phyloP scores from a whole-genome alignment of 2,113 vertebrate species.

The Sterrhoptilus dennistouni region DNA sequence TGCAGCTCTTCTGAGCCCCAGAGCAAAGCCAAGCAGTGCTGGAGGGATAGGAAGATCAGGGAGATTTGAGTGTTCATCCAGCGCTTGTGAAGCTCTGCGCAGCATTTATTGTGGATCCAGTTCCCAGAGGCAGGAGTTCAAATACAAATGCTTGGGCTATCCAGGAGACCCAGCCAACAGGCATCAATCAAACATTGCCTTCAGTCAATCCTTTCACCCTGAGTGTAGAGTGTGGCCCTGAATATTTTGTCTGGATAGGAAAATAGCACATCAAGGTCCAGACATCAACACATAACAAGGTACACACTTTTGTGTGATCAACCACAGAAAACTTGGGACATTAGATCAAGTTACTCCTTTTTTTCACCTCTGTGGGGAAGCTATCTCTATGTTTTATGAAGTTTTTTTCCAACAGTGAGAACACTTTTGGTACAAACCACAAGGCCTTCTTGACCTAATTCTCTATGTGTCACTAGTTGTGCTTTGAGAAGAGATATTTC shows the following conservation, averaged over 20 bases:
- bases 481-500: not conserved
- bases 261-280: not conserved
- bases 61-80: not conserved
- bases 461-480: not conserved
- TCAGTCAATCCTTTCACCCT: not conserved
- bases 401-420: not conserved
- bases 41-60: not conserved
- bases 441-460: not conserved
- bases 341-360: not conserved
- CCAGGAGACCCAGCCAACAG: too few relatives aligned
- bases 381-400: not conserved
- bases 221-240: not conserved
- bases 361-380: not conserved
- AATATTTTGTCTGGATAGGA: not conserved
- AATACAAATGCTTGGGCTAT: not conserved
- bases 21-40: not conserved
- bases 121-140: not conserved
- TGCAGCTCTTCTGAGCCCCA: not conserved
- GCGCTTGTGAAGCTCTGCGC: not conserved
- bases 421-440: not conserved
- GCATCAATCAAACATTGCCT: accelerated
- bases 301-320: not conserved
- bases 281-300: not conserved
- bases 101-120: not conserved
- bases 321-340: not conserved